Base-by-base conservation (phyloP, 92 coral and sea anemone species). In the Virgularia gustaviana region DNA sequence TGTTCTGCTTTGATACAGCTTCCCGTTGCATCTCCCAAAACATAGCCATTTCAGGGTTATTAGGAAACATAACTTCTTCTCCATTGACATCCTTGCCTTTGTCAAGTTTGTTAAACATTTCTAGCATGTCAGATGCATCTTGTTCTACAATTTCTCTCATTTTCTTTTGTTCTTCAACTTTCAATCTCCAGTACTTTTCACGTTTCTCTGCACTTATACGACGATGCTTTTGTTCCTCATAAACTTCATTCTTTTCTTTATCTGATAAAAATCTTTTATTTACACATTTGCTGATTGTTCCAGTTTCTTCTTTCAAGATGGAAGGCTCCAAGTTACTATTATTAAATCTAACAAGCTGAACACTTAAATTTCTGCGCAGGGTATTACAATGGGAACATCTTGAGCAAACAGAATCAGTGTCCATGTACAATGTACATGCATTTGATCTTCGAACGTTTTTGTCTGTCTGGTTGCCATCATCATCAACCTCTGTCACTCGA, bases 11-110 rank as follows among this genome's bases (percentile, higher is more conserved):
- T 29, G 23, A 28, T 6, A 68, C 19, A 6, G 34, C 62, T n/a
- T 70, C 76, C 31, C 41, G 47, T 45, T 70, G 76, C 61, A 70
- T 47, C 5, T 28, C 7, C 62, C 76, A 70, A 49, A 49, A 54
- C 19, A 49, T 3, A 20, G 63, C 25, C 57, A 43, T 54, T 23
- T 11, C 29, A 16, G 75, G 53, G 22, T 68, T 33, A 22, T 68
- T 61, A 11, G 75, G 75, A 11, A 68, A 68, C 11, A 22, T 11
- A 13, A 32, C n/a, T 20, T 23, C 38, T 22, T 55, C 6, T 47
- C 53, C 63, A 16, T n/a, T 18, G 35, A 31, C 38, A n/a, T 23
- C 38, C 25, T 55, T 5, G 36, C 53, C 63, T n/a, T n/a, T 18
- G 35, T 49, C 38, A n/a, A n/a, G n/a, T n/a, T n/a, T n/a, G n/a